Conservation (phyloP, 1,140 invertebrate genomes). For the Platyscapa corneri region DNA sequence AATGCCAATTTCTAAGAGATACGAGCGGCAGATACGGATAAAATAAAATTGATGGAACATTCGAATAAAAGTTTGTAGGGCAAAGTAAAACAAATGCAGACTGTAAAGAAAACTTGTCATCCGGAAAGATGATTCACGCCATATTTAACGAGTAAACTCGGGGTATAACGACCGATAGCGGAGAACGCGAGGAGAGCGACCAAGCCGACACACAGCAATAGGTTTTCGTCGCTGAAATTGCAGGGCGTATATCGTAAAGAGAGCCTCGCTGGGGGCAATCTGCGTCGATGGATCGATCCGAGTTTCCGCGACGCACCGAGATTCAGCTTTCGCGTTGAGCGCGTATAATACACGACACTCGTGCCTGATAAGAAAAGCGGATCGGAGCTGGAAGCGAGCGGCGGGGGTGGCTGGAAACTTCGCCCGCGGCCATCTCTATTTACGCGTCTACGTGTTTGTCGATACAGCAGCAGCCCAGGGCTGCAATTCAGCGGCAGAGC, state of each 20-base stretch:
- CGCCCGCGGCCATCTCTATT: conserved; percentile 18
- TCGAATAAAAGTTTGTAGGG: not conserved
- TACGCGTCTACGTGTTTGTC: conserved; percentile 45
- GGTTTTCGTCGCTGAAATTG: conserved; percentile 1
- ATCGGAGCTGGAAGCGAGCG: not conserved
- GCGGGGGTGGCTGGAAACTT: not conserved
- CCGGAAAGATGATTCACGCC: conserved; percentile 9
- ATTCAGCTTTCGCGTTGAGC: not conserved
- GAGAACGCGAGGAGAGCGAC: too few species aligned
- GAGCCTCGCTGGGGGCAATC: not conserved
- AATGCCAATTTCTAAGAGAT: not conserved
- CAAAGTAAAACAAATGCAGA: not conserved
- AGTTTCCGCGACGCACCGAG: not conserved
- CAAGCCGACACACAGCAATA: not conserved
- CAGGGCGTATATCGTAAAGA: not conserved
- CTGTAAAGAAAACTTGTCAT: not conserved
- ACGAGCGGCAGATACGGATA: not conserved
- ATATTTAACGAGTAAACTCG: conserved; percentile 8
- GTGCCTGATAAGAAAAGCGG: not conserved
- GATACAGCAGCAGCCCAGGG: not conserved
- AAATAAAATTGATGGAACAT: not conserved
- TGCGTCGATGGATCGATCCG: not conserved
- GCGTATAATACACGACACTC: not conserved
- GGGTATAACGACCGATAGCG: not conserved
- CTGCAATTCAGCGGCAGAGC: too few species aligned